Base-by-base conservation (phyloP, 2,797 vertebrate genomes). In the Muraenolepis orangiensis region DNA sequence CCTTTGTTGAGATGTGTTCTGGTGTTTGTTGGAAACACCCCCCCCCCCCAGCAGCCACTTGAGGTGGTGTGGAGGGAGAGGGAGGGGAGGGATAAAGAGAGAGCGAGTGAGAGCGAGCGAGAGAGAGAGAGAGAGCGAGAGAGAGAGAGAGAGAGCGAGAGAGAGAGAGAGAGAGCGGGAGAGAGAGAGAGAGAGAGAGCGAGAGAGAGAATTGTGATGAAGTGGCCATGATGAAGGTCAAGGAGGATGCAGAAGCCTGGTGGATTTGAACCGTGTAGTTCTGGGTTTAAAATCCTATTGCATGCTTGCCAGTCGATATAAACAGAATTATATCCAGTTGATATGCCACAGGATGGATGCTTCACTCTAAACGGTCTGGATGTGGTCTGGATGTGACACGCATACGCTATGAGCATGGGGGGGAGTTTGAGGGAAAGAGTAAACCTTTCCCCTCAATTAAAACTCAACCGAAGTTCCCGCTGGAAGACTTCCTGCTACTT, bases 1-100 rank as follows among this genome's bases (percentile, higher is more conserved):
- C 42, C 3, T 34, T 46, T 46, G 42, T 20, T 1, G 42, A 46
- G 42, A 20, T 6, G 42, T 20, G 42, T n/a, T n/a, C n/a, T n/a
- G n/a, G 42, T 14, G 42, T 46, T 46, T 6, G 18, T 14, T 46
- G 42, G 18, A 46, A 46, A 46, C 42, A 46, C 42, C 0, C 42
- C 42, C n/a, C n/a, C n/a, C n/a, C n/a, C n/a, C n/a, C 40, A 14
- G 40, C 57, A 23, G n/a, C 20, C 6, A 6, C 6, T 61, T 26
- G 23, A 61, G 20, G 78, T 79, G 72, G 71, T 14, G 30, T 18
- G 66, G 74, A 79, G 29, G 67, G 34, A 66, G 23, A 23, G n/a
- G 6, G 14, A 73, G 13, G 14, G 14, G 23, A 3, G 1, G 57
- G 71, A 31, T 29, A 31, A 16, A 31, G 29, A 64, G 66, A 38